phyloP scores from a whole-genome alignment of 2,797 vertebrate genomes.

The Apogon hyalosoma region DNA sequence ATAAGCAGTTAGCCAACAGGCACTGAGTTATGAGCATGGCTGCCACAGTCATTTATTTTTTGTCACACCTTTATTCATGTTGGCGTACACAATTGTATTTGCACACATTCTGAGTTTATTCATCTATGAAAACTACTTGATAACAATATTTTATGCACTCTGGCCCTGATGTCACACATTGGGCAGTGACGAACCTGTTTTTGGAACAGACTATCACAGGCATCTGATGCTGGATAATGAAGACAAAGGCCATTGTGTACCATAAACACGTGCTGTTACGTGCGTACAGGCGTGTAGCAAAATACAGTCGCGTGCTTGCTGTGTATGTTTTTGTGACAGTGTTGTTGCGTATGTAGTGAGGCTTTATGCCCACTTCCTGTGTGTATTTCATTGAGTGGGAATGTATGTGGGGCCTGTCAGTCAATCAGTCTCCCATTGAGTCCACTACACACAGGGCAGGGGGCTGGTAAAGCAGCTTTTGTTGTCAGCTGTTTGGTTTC shows the following conservation, averaged over 20 bases:
- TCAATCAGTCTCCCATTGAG: conserved; percentile 73
- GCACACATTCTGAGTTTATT: background rate
- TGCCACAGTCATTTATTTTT: too few species aligned
- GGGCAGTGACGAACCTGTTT: conserved; percentile 48
- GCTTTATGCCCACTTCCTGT: conserved; percentile 29
- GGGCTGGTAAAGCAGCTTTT: conserved; percentile 55
- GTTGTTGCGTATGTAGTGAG: conserved; percentile 24
- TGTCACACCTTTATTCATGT: too few species aligned
- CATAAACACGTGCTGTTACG: conserved; percentile 15
- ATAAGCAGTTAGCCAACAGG: too few species aligned
- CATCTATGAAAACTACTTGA: background rate
- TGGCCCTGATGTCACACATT: conserved; percentile 22
- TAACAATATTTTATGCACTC: conserved; percentile 9
- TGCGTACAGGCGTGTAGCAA: background rate
- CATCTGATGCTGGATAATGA: conserved; percentile 39
- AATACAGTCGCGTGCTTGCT: background rate
- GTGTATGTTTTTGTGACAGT: conserved; percentile 16
- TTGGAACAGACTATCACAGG: conserved; percentile 26
- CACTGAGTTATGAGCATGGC: too few species aligned
- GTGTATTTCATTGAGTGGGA: conserved; percentile 13
- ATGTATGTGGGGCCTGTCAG: conserved; percentile 29
- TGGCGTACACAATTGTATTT: background rate
- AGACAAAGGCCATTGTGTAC: conserved; percentile 10
- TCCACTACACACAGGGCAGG: conserved; percentile 21
- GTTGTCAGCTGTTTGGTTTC: conserved; percentile 63